phyloP scores from a whole-genome alignment of 2,888 invertebrate species.

The Trichogramma evanescens region DNA sequence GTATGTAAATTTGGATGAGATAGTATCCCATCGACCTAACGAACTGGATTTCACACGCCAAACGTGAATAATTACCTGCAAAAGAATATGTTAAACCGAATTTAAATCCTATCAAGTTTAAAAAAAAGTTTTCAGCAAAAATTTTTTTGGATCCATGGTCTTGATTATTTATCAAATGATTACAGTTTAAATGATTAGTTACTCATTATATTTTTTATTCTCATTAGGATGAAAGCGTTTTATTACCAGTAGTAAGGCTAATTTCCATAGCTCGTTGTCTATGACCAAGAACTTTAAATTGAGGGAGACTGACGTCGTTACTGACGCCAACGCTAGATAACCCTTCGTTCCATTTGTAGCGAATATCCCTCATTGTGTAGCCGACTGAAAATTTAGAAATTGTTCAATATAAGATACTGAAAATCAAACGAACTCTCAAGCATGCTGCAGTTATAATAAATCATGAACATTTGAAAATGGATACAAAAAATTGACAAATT shows the following conservation, averaged over 20 bases:
- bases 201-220: conserved; percentile 7
- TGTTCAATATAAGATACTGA: no score
- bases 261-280: conserved; percentile 93
- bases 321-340: conserved; percentile 92
- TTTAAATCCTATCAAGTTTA: conserved; percentile 13
- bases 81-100: conserved; percentile 23
- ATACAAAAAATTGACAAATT: neutral
- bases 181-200: neutral
- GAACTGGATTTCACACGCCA: conserved; percentile 95
- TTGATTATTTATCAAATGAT: no score
- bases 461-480: neutral
- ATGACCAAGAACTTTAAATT: conserved; percentile 96
- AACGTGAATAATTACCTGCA: conserved; percentile 90
- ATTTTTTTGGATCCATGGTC: no score
- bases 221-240: conserved; percentile 26
- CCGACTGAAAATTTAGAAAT: conserved; percentile 66
- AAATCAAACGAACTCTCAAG: no score
- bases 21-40: conserved; percentile 98
- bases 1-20: conserved; percentile 96
- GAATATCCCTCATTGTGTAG: conserved; percentile 96
- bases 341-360: conserved; percentile 95
- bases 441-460: no score
- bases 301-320: conserved; percentile 92
- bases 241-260: conserved; percentile 91
- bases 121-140: neutral